Percentiles rank a stretch among this genome's conserved stretches.
Evolutionary conservation across 2,113 vertebrate genomes (phyloP).

Genomic region (Ptyas mucosa): DNA sequence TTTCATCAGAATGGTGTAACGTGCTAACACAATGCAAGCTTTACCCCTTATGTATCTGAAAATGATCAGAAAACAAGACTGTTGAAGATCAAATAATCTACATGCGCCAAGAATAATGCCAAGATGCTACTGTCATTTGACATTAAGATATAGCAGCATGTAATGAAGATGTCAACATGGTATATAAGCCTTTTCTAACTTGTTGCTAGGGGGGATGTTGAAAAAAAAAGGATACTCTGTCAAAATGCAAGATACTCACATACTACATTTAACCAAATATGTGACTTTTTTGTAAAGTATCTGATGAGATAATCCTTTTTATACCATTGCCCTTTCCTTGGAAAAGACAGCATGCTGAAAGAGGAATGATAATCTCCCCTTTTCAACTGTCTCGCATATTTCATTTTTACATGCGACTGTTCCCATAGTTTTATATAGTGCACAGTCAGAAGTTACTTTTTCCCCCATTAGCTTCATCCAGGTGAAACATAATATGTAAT

Average conservation of each 20-base stretch:
- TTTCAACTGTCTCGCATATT: not conserved
- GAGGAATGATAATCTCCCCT: not conserved
- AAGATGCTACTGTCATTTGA: not conserved
- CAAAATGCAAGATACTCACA: not conserved
- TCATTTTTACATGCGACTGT: not conserved
- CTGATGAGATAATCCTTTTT: not conserved
- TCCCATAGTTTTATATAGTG: not conserved
- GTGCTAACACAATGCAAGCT: not conserved
- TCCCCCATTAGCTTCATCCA: not conserved
- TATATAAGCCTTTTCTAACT: constrained; percentile 9
- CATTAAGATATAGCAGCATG: not conserved
- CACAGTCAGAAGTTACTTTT: not conserved
- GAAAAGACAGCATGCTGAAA: not conserved
- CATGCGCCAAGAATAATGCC: not conserved
- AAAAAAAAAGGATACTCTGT: not conserved
- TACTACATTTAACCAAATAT: not conserved
- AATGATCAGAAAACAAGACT: not conserved
- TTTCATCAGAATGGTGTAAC: not conserved
- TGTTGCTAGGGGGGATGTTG: not conserved
- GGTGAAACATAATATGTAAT: not conserved
- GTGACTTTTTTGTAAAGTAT: not conserved
- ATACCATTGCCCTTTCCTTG: not conserved
- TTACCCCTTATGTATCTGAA: not conserved
- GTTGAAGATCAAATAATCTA: not conserved
- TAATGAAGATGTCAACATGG: not conserved